A percentile compares a stretch with the other conserved stretches of the same genome.
Evolutionary conservation across 1,140 invertebrate genomes (phyloP).

Genomic region (Drosophila setifemur): DNA sequence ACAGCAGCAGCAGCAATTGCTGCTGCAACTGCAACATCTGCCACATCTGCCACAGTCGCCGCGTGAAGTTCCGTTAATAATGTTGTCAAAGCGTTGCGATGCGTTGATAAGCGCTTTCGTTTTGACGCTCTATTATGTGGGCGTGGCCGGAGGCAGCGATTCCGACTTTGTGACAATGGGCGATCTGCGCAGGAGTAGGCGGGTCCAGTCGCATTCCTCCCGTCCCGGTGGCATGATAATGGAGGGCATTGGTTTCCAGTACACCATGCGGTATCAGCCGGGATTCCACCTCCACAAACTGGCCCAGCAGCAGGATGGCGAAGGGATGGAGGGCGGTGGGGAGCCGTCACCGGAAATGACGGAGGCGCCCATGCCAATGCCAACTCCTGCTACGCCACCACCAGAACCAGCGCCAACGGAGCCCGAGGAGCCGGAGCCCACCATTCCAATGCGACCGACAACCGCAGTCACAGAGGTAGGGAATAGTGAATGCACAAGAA

Average conservation of each 20-base stretch:
- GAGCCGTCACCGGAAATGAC: not conserved
- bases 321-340: not conserved
- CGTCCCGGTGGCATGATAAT: constrained; percentile 44
- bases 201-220: constrained; percentile 15
- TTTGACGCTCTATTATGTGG: constrained; percentile 73
- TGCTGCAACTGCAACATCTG: constrained; percentile 24
- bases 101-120: constrained; percentile 68
- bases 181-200: constrained; percentile 35
- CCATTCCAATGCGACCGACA: constrained; percentile 51
- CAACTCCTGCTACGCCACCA: constrained; percentile 36
- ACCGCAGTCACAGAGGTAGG: constrained; percentile 14
- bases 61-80: constrained; percentile 76
- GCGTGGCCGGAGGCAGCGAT: constrained; percentile 47
- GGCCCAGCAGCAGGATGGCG: constrained; percentile 35
- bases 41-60: constrained; percentile 50
- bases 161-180: constrained; percentile 66
- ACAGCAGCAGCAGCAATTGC: constrained; percentile 27
- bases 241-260: constrained; percentile 49
- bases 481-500: too few species aligned
- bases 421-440: constrained; percentile 64
- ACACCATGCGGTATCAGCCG: constrained; percentile 65
- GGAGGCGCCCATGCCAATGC: constrained; percentile 25
- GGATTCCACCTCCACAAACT: constrained; percentile 50
- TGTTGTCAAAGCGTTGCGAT: constrained; percentile 68
- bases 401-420: constrained; percentile 34